Percentiles rank a stretch among this genome's conserved stretches.
Evolutionary conservation across 2,888 invertebrate species (phyloP).

Genomic region (Drosophila neonasuta): DNA sequence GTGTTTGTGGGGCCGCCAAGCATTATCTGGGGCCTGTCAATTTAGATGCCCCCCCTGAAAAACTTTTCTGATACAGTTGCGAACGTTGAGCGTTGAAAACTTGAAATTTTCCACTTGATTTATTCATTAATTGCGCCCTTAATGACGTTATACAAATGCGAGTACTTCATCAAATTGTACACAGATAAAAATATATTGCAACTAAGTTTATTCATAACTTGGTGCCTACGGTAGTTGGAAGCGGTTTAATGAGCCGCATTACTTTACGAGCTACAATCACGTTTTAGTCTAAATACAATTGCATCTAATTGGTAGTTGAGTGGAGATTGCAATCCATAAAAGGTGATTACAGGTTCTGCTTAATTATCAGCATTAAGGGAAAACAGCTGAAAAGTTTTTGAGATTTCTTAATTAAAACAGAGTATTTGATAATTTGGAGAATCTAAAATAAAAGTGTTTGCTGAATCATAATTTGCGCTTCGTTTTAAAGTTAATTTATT

Average conservation of each 20-base stretch:
- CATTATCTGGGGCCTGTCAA: conserved; percentile 28
- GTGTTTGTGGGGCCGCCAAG: neutral
- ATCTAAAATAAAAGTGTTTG: neutral
- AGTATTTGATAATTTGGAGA: neutral
- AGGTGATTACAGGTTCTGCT: neutral
- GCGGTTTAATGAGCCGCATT: conserved; percentile 35
- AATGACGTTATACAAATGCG: conserved; percentile 14
- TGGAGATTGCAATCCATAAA: conserved; percentile 21
- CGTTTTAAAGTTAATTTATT: neutral
- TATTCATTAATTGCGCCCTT: conserved; percentile 49
- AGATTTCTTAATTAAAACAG: neutral
- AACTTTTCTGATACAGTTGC: conserved; percentile 15
- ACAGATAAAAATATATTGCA: neutral
- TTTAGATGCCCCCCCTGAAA: conserved; percentile 4
- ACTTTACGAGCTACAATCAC: conserved; percentile 44
- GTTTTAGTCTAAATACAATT: conserved; percentile 41
- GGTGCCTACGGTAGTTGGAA: conserved; percentile 18
- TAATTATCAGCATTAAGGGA: conserved; percentile 2
- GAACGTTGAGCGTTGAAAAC: conserved; percentile 34
- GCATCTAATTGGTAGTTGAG: conserved; percentile 36
- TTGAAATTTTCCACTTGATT: conserved; percentile 66
- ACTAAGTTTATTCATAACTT: conserved; percentile 5
- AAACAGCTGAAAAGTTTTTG: conserved; percentile 1
- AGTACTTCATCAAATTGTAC: neutral
- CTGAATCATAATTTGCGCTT: neutral